Percentiles rank a stretch among this genome's conserved stretches.
Evolutionary conservation across 2,888 invertebrate genomes (phyloP).

Genomic region (Dendrolimus houi): DNA sequence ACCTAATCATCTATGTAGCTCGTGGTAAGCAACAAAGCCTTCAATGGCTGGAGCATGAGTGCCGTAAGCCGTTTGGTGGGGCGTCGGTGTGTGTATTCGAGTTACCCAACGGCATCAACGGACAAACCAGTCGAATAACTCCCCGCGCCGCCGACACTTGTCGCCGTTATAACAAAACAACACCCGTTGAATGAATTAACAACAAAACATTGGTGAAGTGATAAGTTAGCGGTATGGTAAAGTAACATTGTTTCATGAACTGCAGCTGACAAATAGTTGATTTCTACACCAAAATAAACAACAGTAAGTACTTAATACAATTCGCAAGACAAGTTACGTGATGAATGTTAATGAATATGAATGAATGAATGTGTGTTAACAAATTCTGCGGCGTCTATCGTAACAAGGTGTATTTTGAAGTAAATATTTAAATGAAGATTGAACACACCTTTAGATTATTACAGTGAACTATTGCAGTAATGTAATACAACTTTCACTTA

Average conservation of each 20-base stretch:
- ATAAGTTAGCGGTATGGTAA: constrained; percentile 52
- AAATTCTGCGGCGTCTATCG: not conserved
- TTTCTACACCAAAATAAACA: constrained; percentile 14
- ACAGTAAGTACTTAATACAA: not conserved
- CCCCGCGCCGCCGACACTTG: constrained; percentile 32
- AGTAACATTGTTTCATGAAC: constrained; percentile 43
- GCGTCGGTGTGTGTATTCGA: constrained; percentile 27
- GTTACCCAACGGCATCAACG: constrained; percentile 15
- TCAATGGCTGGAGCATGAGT: constrained; percentile 28
- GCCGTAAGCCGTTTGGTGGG: constrained; percentile 32
- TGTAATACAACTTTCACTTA: constrained; percentile 47
- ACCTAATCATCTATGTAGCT: not conserved
- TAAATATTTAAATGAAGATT: not conserved
- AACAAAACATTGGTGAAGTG: constrained; percentile 25
- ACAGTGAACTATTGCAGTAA: not conserved
- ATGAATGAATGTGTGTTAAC: no score
- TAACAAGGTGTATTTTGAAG: not conserved
- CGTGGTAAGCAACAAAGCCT: constrained; percentile 26
- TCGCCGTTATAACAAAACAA: constrained; percentile 18
- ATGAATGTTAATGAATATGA: no score
- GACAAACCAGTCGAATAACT: constrained; percentile 45
- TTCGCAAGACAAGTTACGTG: not conserved
- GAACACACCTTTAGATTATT: not conserved
- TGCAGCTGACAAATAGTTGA: constrained; percentile 6
- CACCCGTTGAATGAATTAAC: constrained; percentile 35